Evolutionary conservation across 2,113 vertebrate genomes (phyloP).

Genomic region (Mugil cephalus): DNA sequence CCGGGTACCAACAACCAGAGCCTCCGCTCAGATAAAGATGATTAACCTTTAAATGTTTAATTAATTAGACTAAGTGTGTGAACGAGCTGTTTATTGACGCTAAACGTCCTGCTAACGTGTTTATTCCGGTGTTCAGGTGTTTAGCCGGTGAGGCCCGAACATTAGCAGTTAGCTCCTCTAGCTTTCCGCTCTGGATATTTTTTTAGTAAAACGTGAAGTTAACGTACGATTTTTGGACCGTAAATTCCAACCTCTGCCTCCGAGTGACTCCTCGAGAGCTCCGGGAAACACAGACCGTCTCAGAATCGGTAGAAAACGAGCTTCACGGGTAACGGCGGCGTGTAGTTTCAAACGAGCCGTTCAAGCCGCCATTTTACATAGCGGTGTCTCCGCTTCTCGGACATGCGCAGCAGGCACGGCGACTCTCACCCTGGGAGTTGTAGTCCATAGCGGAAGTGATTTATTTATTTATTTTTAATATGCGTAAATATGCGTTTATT

Average conservation of each 20-base stretch:
- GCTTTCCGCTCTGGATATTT: neutral
- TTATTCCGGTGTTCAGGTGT: neutral
- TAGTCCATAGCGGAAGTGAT: constrained; percentile 44
- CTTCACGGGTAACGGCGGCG: neutral
- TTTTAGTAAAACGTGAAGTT: neutral
- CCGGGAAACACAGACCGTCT: neutral
- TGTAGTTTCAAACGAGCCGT: constrained; percentile 45
- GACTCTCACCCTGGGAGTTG: constrained; percentile 60
- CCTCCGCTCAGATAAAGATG: too few species aligned
- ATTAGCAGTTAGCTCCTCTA: constrained; percentile 11
- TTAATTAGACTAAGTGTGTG: too few species aligned
- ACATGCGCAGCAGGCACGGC: constrained; percentile 42
- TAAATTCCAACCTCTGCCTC: neutral
- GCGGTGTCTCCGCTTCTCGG: constrained; percentile 66
- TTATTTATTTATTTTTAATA: too few species aligned
- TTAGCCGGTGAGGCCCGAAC: constrained; percentile 30
- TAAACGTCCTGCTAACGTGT: neutral
- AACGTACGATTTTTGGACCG: constrained; percentile 56
- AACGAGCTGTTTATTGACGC: fast-evolving
- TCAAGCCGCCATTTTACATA: constrained; percentile 85
- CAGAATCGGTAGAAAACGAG: neutral
- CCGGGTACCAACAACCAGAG: neutral
- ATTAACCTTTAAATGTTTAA: too few species aligned
- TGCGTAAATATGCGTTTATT: too few species aligned
- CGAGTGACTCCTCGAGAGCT: neutral